These are phyloP conservation scores for Triplophysa tibetana DNA, from an alignment of 2,113 vertebrate genomes.

Conservation along the genomic window DNA sequence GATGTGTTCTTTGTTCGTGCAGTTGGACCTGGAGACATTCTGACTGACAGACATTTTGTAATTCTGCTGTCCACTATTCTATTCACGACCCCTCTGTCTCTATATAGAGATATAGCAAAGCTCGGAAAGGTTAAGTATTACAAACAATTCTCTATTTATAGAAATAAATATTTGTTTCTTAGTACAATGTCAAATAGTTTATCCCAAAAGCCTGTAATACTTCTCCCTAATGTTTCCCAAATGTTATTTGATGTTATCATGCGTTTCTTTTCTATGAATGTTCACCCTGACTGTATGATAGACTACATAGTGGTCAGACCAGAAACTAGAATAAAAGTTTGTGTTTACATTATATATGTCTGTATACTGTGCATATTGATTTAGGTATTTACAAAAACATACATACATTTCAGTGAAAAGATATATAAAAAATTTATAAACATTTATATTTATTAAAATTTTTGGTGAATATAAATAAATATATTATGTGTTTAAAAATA, in stretches of 20 bases:
- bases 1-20: slow-evolving; percentile 11
- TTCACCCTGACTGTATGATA: neutral
- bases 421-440: no score
- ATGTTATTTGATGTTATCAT: neutral
- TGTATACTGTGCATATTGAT: no score
- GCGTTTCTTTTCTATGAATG: neutral
- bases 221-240: neutral
- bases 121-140: slow-evolving; percentile 84
- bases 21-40: slow-evolving; percentile 81
- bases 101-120: slow-evolving; percentile 85
- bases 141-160: neutral
- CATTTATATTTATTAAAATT: no score
- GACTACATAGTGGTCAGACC: no score
- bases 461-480: no score
- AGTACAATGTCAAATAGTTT: neutral
- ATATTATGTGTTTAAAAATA: no score
- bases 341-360: no score
- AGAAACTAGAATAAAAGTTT: no score
- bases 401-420: no score
- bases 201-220: neutral
- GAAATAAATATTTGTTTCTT: neutral
- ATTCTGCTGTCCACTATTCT: slow-evolving; percentile 81
- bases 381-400: no score
- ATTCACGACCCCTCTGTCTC: slow-evolving; percentile 86
- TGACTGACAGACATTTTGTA: slow-evolving; percentile 84